These are phyloP conservation scores for Dascyllus trimaculatus DNA, from an alignment of 2,113 vertebrate genomes.

Conservation along the genomic window DNA sequence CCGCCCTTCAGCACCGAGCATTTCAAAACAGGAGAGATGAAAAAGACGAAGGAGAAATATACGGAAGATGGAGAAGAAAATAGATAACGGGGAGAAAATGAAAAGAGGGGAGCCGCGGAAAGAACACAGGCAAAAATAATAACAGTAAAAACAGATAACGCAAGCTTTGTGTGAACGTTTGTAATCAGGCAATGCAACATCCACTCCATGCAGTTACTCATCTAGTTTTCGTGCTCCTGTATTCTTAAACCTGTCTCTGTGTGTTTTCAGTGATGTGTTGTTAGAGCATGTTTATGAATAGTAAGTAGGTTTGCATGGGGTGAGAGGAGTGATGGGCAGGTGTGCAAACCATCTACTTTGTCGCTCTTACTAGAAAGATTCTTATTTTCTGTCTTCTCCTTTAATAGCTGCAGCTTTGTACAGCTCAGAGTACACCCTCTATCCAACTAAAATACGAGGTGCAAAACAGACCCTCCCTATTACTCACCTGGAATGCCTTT, in stretches of 20 bases:
- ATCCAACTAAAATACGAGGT: neutral
- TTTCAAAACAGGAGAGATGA: conserved; percentile 50
- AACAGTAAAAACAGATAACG: conserved; percentile 2
- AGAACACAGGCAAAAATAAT: conserved; percentile 28
- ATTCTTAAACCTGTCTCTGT: neutral
- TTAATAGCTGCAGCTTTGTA: conserved; percentile 24
- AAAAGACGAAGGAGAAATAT: conserved; percentile 27
- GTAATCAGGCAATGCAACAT: neutral
- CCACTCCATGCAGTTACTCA: neutral
- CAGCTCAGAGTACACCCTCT: neutral
- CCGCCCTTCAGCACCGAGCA: conserved; percentile 38
- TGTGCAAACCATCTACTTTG: neutral
- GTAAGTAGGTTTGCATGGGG: neutral
- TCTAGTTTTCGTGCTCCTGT: neutral
- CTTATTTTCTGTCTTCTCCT: neutral
- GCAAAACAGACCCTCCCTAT: conserved; percentile 4
- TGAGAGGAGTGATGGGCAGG: neutral
- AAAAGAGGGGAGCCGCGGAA: conserved; percentile 1
- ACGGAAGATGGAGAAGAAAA: conserved; percentile 33
- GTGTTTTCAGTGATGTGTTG: neutral
- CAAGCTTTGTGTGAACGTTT: conserved; percentile 11
- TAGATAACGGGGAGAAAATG: conserved; percentile 24
- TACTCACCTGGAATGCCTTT: conserved; percentile 37
- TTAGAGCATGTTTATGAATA: conserved; percentile 9
- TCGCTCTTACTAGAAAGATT: conserved; percentile 1